Base-by-base conservation (phyloP, 2,888 invertebrate genomes). In the Morinoia aosen region DNA sequence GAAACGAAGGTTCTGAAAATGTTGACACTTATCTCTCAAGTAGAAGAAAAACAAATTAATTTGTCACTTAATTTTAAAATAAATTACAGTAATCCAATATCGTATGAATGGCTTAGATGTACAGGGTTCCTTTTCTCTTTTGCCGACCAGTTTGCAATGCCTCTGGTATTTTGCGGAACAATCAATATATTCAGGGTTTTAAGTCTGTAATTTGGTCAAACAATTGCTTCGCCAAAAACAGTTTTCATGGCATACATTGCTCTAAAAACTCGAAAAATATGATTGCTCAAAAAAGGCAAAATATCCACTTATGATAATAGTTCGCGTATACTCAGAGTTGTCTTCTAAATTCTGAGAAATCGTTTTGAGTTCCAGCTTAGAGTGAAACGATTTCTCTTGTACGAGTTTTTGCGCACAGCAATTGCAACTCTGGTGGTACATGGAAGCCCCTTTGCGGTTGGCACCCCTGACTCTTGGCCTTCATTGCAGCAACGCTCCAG, bases 381-480 rank as follows among this genome's bases (percentile, higher is more conserved):
- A 90, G 48, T 39, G 48, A 48, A 90, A 90, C 90, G 90, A 90
- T 90, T 90, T 90, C 90, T 40, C 90, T 48, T 90, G 90, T 12
- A 16, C 4, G 8, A 39, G 39, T 40, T 90, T 90, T 90, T 40
- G 90, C 48, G 2, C 39, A 19, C 90, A 40, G 39, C 90, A 8
- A 48, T 48, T 76, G 48, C 33, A 57, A 58, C 58, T 12, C 12
- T 93, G 57, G 93, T 48, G 93, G 33, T 48, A 57, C 93, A 4
- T 93, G 93, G 93, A 93, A 93, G 57, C 93, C 33, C 14, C 93
- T 56, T 56, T 48, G 93, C 93, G 93, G 93, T 93, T 93, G 93
- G 93, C 93, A 93, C 57, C 93, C 56, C 93, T 93, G 56, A 57
- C 93, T 93, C n/a, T 93, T 93, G 93, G 93, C 93, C 93, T 93